Conservation (phyloP, 1,140 invertebrate species). For the Ditylenchus dipsaci region DNA sequence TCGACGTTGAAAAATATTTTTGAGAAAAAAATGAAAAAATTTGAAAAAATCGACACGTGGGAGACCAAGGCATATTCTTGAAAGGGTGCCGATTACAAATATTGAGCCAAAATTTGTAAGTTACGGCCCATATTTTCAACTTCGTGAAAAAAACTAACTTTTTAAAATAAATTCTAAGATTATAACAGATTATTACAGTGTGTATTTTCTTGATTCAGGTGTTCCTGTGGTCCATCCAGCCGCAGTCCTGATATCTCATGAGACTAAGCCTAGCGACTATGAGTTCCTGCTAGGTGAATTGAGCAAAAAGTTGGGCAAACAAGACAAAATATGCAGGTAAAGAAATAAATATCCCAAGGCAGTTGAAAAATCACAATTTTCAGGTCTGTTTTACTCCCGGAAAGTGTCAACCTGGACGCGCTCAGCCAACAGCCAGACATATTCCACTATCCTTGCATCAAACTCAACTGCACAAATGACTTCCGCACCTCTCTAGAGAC, state of each 20-base stretch:
- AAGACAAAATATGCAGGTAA: conserved; percentile 9
- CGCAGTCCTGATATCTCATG: conserved; percentile 14
- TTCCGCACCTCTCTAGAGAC: not conserved
- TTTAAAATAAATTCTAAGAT: too few relatives aligned
- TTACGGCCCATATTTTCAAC: too few relatives aligned
- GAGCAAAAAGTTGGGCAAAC: not conserved
- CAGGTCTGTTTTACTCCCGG: not conserved
- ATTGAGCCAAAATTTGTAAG: too few relatives aligned
- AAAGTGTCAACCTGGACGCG: not conserved
- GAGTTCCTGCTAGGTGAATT: conserved; percentile 10
- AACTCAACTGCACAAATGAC: not conserved
- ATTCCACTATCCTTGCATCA: conserved; percentile 1
- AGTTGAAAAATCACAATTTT: too few relatives aligned
- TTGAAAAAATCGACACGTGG: too few relatives aligned
- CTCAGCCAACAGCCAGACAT: not conserved
- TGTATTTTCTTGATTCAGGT: not conserved
- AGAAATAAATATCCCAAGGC: too few relatives aligned
- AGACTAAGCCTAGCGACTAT: conserved; percentile 6
- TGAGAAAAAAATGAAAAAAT: too few relatives aligned
- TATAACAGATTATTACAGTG: too few relatives aligned
- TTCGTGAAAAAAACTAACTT: too few relatives aligned
- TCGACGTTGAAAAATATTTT: too few relatives aligned
- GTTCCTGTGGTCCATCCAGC: conserved; percentile 19
- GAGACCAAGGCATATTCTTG: too few relatives aligned
- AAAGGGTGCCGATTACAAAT: too few relatives aligned